Evolutionary conservation across 2,113 vertebrate species (phyloP).

Genomic region (Podarcis cretensis): DNA sequence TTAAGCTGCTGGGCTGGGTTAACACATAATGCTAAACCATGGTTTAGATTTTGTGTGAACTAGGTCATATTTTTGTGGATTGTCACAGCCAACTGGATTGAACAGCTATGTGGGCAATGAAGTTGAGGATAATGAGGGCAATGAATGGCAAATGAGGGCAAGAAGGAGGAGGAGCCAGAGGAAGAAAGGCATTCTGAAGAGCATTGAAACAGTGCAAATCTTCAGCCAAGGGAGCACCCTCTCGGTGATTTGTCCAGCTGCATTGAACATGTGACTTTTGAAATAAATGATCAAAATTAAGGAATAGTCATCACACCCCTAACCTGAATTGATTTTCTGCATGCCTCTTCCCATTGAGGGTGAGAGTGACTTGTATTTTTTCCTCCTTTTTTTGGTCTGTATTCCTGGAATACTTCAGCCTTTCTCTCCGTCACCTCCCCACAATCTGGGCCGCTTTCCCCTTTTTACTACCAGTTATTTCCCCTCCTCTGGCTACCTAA

Average conservation of each 20-base stretch:
- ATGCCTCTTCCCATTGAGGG: not conserved
- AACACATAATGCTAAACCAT: no score
- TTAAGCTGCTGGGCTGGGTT: no score
- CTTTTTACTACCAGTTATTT: slow-evolving; percentile 68
- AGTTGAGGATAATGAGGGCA: not conserved
- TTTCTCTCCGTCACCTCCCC: slow-evolving; percentile 67
- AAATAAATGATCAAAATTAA: not conserved
- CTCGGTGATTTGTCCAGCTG: no score
- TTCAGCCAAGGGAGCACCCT: no score
- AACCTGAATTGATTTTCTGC: not conserved
- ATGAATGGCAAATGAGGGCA: not conserved
- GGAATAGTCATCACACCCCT: not conserved
- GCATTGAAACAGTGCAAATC: not conserved
- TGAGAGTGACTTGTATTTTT: slow-evolving; percentile 51
- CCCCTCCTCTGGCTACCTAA: slow-evolving; percentile 77
- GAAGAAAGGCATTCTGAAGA: not conserved
- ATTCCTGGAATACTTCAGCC: slow-evolving; percentile 71
- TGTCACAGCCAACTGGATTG: no score
- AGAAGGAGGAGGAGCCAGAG: not conserved
- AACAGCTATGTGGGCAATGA: no score
- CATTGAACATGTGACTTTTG: not conserved
- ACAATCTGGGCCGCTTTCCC: slow-evolving; percentile 23
- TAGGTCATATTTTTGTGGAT: no score
- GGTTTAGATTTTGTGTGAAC: no score
- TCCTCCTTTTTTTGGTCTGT: not conserved